Evolutionary conservation across 2,888 invertebrate genomes (phyloP).

Genomic region (Baccha elongata): DNA sequence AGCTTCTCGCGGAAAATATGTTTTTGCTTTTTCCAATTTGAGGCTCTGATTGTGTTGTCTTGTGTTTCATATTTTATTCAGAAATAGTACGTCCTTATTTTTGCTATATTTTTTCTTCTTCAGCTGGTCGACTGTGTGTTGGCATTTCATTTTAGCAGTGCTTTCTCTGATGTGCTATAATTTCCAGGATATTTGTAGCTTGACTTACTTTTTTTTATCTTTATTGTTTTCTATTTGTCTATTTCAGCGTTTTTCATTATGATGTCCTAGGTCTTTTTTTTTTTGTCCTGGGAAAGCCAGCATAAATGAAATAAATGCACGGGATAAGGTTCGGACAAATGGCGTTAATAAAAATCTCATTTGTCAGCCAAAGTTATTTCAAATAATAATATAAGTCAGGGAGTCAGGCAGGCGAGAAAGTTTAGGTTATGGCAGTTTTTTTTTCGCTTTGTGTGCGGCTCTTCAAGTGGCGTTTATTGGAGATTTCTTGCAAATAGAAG

Average conservation of each 20-base stretch:
- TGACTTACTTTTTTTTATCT: conserved; percentile 36
- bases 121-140: not conserved
- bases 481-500: not conserved
- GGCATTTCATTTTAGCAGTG: not conserved
- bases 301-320: conserved; percentile 68
- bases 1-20: conserved; percentile 52
- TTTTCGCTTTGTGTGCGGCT: not conserved
- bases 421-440: conserved; percentile 8
- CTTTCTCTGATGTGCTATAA: conserved; percentile 40
- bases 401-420: not conserved
- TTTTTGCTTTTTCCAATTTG: conserved; percentile 14
- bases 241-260: conserved; percentile 67
- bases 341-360: conserved; percentile 70
- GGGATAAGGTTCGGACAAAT: conserved; percentile 68
- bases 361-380: conserved; percentile 67
- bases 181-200: conserved; percentile 48
- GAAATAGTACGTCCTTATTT: not conserved
- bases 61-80: conserved; percentile 61
- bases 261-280: conserved; percentile 39
- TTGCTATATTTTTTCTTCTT: not conserved
- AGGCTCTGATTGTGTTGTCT: conserved; percentile 40
- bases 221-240: conserved; percentile 73
- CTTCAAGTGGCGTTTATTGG: conserved; percentile 11
- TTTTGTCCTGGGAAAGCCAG: conserved; percentile 14
- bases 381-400: conserved; percentile 53